Evolutionary conservation across 2,797 vertebrate species (phyloP).

Genomic region (Neostethus bicornis): DNA sequence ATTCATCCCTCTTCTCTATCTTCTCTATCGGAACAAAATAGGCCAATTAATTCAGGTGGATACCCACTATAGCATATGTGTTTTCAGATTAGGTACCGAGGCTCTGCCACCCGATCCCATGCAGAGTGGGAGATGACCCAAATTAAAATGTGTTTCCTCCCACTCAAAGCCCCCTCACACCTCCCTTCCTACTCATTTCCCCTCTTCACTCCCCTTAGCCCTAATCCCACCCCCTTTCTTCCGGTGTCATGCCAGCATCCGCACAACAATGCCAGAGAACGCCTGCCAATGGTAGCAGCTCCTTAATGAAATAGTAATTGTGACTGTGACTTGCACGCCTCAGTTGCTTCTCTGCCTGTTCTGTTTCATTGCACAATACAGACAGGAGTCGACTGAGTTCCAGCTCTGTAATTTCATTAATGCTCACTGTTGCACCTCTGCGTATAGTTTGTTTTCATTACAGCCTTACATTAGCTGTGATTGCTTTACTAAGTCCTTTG

Average conservation of each 20-base stretch:
- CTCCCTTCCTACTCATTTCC: conserved; percentile 36
- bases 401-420: conserved; percentile 65
- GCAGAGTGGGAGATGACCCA: conserved; percentile 79
- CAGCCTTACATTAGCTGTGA: conserved; percentile 51
- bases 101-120: conserved; percentile 69
- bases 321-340: conserved; percentile 73
- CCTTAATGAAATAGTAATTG: conserved; percentile 82
- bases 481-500: conserved; percentile 23
- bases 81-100: conserved; percentile 72
- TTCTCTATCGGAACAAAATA: conserved; percentile 78
- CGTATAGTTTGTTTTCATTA: conserved; percentile 64
- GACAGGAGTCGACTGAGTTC: conserved; percentile 50
- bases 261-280: conserved; percentile 61
- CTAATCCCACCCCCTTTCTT: conserved; percentile 34
- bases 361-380: conserved; percentile 53
- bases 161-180: conserved; percentile 35
- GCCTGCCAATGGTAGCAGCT: conserved; percentile 69
- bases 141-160: conserved; percentile 73
- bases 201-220: conserved; percentile 21
- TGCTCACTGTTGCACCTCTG: conserved; percentile 58
- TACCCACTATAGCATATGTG: conserved; percentile 76
- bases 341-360: conserved; percentile 65
- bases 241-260: conserved; percentile 61
- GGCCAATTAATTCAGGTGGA: conserved; percentile 79
- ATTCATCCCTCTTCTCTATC: conserved; percentile 26